Percentiles rank a stretch among this genome's conserved stretches.
Conservation (phyloP, 2,113 vertebrate genomes). For the Globicephala melas region DNA sequence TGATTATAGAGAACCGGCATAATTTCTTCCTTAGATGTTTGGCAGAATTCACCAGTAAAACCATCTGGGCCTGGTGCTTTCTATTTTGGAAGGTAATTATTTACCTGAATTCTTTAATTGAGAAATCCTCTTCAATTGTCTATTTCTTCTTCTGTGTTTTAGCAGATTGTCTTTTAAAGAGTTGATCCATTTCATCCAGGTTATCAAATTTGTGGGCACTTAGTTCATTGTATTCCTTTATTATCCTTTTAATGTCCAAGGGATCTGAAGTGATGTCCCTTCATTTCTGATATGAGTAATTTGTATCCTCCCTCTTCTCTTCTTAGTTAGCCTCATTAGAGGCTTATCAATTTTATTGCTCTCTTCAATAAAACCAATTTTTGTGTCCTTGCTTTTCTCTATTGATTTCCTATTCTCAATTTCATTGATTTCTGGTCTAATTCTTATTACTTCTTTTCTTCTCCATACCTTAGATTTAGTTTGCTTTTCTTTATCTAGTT, state of each 20-base stretch:
- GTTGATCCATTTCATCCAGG: neutral
- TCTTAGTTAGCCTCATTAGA: neutral
- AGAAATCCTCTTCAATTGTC: neutral
- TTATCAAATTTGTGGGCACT: neutral
- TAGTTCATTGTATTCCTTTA: neutral
- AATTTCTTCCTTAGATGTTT: neutral
- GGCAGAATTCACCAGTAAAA: neutral
- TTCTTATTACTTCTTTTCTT: neutral
- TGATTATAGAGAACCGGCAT: neutral
- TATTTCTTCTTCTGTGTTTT: neutral
- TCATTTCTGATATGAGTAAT: neutral
- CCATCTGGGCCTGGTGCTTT: neutral
- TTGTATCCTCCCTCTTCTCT: neutral
- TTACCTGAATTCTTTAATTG: neutral
- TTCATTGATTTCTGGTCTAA: neutral
- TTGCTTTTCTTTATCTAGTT: neutral
- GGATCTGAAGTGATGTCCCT: neutral
- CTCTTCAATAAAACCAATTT: neutral
- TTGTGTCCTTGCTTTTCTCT: neutral
- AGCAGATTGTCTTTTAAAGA: neutral
- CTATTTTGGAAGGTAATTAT: neutral
- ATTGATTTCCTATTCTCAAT: neutral
- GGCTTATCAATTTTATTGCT: neutral
- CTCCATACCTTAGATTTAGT: neutral
- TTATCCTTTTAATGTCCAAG: neutral